Evolutionary conservation across 1,140 invertebrate genomes (phyloP).

Genomic region (Zaprionus ornatus): DNA sequence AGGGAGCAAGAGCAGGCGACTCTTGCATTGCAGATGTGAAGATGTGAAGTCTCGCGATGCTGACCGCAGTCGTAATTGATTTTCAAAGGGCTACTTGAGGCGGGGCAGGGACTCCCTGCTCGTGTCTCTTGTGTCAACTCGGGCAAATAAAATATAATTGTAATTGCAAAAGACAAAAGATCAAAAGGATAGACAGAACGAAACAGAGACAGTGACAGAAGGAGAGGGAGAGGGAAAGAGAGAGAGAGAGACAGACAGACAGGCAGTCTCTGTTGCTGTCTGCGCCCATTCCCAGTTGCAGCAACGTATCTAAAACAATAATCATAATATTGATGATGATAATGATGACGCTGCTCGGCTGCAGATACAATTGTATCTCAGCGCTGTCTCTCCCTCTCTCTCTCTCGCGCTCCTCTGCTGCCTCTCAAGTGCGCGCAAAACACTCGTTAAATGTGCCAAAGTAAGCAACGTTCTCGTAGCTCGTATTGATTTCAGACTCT

Average conservation of each 20-base stretch:
- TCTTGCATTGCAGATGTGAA: neutral
- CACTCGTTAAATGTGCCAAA: conserved; percentile 81
- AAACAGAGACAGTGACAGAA: conserved; percentile 4
- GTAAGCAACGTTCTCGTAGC: conserved; percentile 64
- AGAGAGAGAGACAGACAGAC: conserved; percentile 14
- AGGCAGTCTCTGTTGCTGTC: conserved; percentile 14
- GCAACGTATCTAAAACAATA: conserved; percentile 48
- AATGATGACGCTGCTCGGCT: conserved; percentile 39
- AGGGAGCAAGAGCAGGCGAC: neutral
- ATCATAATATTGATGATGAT: conserved; percentile 62
- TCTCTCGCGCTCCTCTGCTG: conserved; percentile 3
- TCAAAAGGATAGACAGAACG: conserved; percentile 60
- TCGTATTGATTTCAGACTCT: conserved; percentile 69
- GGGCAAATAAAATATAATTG: conserved; percentile 81
- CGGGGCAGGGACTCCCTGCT: neutral
- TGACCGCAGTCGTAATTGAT: conserved; percentile 74
- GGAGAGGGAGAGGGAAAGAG: neutral
- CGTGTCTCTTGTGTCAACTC: conserved; percentile 63
- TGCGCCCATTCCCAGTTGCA: conserved; percentile 41
- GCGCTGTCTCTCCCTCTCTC: conserved; percentile 4
- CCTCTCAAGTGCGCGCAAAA: conserved; percentile 66
- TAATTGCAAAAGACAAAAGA: conserved; percentile 79
- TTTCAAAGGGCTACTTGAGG: conserved; percentile 61
- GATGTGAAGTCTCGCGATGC: neutral
- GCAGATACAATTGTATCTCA: conserved; percentile 61